Evolutionary conservation across 2,797 vertebrate genomes (phyloP).

Genomic region (Nyctibius grandis): DNA sequence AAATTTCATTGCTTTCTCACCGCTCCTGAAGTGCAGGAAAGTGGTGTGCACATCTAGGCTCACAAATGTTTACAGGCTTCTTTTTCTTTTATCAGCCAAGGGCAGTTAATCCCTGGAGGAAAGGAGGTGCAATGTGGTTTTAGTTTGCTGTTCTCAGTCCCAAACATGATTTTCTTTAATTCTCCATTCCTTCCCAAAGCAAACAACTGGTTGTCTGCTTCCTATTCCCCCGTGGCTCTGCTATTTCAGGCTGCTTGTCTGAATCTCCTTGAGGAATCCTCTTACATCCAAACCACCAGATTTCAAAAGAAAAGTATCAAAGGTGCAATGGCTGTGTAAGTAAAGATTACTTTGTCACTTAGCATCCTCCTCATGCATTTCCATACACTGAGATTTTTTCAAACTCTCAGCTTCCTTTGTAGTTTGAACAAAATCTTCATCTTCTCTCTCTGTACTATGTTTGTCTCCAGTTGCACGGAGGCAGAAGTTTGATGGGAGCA

Average conservation of each 20-base stretch:
- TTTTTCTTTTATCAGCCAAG: background rate
- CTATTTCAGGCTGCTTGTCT: background rate
- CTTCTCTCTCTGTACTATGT: background rate
- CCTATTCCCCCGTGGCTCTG: background rate
- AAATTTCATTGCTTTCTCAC: background rate
- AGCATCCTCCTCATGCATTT: background rate
- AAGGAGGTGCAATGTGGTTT: background rate
- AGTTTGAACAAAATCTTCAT: background rate
- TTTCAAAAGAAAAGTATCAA: slow-evolving; percentile 22
- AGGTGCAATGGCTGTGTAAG: background rate
- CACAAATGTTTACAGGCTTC: background rate
- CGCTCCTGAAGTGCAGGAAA: background rate
- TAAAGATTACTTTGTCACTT: background rate
- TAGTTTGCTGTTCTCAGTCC: background rate
- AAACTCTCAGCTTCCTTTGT: background rate
- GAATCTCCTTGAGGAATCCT: slow-evolving; percentile 6
- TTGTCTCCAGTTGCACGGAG: background rate
- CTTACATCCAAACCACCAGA: background rate
- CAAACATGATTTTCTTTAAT: background rate
- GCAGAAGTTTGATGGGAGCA: background rate
- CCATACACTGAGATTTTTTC: background rate
- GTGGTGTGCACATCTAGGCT: background rate
- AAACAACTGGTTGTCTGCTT: background rate
- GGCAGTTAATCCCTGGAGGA: background rate
- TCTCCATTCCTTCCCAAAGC: background rate